Percentiles rank a stretch among this genome's conserved stretches.
phyloP scores from a whole-genome alignment of 2,888 invertebrate species.

The Athalia rosae region DNA sequence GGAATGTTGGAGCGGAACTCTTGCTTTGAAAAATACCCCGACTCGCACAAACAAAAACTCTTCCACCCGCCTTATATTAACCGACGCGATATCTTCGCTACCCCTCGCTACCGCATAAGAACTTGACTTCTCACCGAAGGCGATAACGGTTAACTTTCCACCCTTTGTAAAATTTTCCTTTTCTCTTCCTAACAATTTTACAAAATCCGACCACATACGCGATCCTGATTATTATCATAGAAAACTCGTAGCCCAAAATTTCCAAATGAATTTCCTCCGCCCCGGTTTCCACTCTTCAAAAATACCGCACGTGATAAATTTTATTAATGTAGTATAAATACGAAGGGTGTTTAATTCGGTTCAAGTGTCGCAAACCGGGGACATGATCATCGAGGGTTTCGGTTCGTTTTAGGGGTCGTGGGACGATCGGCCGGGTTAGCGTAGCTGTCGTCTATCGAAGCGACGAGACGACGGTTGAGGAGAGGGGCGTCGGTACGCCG shows the following conservation, averaged over 20 bases:
- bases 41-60: slow-evolving; percentile 20
- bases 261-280: neutral
- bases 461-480: neutral
- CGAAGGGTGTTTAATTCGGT: slow-evolving; percentile 45
- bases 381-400: slow-evolving; percentile 36
- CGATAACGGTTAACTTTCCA: slow-evolving; percentile 16
- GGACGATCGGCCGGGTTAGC: neutral
- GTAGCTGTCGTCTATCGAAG: too few species aligned
- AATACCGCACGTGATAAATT: slow-evolving; percentile 40
- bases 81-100: neutral
- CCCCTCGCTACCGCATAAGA: neutral
- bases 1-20: slow-evolving; percentile 18
- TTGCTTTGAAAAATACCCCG: slow-evolving; percentile 35
- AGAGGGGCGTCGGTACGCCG: neutral
- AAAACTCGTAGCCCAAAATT: too few species aligned
- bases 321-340: slow-evolving; percentile 45
- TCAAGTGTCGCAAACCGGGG: slow-evolving; percentile 45
- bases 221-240: neutral
- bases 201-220: neutral
- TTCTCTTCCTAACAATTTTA: neutral
- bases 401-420: slow-evolving; percentile 19
- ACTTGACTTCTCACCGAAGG: neutral
- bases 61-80: neutral
- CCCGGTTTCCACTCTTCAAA: neutral
- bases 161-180: neutral